Base-by-base conservation (phyloP, 35 echinoderm and acorn worm genomes). In the Apostichopus californicus region DNA sequence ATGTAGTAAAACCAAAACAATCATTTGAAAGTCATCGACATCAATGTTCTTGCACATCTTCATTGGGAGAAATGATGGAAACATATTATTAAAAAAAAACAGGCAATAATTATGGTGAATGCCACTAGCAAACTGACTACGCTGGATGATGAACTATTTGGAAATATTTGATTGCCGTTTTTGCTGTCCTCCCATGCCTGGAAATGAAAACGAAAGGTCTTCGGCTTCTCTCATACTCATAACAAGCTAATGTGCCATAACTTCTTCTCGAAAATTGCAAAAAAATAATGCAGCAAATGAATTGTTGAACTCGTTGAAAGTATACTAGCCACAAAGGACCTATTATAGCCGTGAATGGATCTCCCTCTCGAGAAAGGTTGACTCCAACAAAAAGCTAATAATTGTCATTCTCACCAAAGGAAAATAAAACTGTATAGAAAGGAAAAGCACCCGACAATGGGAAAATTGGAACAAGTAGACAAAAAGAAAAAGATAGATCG, bases 191-290 rank as follows among this genome's bases (percentile, higher is more conserved):
- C 64, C 18, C 11, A 18, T 18, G 64, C 64, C 11, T 68, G 11
- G 64, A 68, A 68, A 68, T 68, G 64, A 68, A 68, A 8, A 68
- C 64, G 11, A 4, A 18, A 68, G 64, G 11, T 68, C 18, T 68
- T 68, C 64, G 18, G 18, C 18, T 14, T 68, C 18, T 68, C 64
- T 68, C 11, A 15, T 46, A 46, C 34, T 83, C 26, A 58, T 59
- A 54, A 85, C 81, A 58, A 85, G 8, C 81, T 85, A 60, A 85
- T 85, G 81, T 85, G 56, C 81, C 81, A 58, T 85, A 85, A 85
- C 81, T n/a, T 20, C 81, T 85, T 23, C 81, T 58, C 81, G 13
- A 61, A 59, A 85, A 85, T 85, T 85, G 81, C 57, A 10, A 85
- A 58, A 58, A 54, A 22, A 59, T 58, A 60, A 85, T 55, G 55